phyloP scores from a whole-genome alignment of 2,797 vertebrate species.

The Siniperca scherzeri region DNA sequence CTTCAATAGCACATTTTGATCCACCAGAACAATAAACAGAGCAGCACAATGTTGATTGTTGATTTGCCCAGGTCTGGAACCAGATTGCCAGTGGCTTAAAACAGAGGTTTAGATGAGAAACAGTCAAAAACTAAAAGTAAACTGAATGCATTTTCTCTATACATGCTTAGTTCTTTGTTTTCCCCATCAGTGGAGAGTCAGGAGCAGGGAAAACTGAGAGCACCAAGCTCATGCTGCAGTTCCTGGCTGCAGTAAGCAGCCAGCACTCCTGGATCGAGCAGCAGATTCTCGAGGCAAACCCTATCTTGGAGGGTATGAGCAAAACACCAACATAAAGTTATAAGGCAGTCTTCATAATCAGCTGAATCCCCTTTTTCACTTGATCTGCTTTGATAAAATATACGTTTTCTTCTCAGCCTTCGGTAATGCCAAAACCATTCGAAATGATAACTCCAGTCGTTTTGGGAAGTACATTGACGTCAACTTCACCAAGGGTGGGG shows the following conservation, averaged over 20 bases:
- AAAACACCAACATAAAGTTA: not conserved
- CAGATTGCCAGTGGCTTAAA: not conserved
- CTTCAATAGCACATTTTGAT: not conserved
- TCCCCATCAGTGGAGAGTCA: slow-evolving; percentile 92
- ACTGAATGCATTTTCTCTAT: not conserved
- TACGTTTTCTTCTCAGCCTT: slow-evolving; percentile 86
- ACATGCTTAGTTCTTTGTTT: slow-evolving; percentile 12
- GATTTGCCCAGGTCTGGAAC: not conserved
- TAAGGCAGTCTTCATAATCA: not conserved
- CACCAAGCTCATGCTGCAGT: slow-evolving; percentile 96
- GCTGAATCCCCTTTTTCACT: not conserved
- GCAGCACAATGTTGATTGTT: not conserved
- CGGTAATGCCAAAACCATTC: slow-evolving; percentile 96
- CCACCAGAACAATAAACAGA: too few relatives aligned
- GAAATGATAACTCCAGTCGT: slow-evolving; percentile 98
- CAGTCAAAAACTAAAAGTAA: not conserved
- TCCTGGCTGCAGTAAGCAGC: slow-evolving; percentile 93
- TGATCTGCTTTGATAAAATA: not conserved
- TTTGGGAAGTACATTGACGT: slow-evolving; percentile 98
- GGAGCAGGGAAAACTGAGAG: slow-evolving; percentile 98
- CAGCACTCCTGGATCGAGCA: slow-evolving; percentile 98
- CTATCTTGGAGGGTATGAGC: slow-evolving; percentile 93
- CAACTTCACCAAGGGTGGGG: slow-evolving; percentile 88
- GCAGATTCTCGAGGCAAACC: slow-evolving; percentile 96
- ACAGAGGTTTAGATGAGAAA: not conserved